Evolutionary conservation across 2,888 invertebrate species (phyloP).

Genomic region (Ornithoptera priamus): DNA sequence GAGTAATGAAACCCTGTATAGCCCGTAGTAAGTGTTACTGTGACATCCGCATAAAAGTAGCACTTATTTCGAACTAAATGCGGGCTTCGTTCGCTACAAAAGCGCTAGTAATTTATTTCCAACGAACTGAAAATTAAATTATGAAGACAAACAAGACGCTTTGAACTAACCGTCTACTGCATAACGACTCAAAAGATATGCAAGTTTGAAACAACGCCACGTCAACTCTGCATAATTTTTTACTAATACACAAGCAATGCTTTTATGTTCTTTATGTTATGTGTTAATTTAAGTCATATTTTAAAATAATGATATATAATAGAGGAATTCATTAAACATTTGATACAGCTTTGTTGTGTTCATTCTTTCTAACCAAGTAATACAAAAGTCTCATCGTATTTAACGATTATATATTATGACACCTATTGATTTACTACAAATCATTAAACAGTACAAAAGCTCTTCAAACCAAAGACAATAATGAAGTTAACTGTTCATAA

Average conservation of each 20-base stretch:
- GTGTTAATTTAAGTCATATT: not conserved
- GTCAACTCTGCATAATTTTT: not conserved
- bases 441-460: too few relatives aligned
- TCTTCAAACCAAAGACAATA: too few relatives aligned
- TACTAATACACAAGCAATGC: not conserved
- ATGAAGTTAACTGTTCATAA: too few relatives aligned
- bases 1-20: not conserved
- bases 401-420: too few relatives aligned
- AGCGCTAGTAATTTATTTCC: conserved; percentile 11
- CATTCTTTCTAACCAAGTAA: too few relatives aligned
- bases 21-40: not conserved
- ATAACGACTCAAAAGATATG: conserved; percentile 13
- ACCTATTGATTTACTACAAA: too few relatives aligned
- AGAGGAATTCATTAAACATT: too few relatives aligned
- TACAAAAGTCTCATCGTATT: too few relatives aligned
- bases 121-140: conserved; percentile 17
- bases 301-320: not conserved
- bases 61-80: conserved; percentile 4
- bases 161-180: conserved; percentile 1
- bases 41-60: conserved; percentile 6
- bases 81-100: not conserved
- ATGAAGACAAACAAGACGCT: conserved; percentile 5
- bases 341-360: too few relatives aligned
- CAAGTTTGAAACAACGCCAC: conserved; percentile 3
- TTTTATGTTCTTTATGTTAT: not conserved